Evolutionary conservation across 2,113 vertebrate genomes (phyloP).

Genomic region (Pelecanoides urinatrix): DNA sequence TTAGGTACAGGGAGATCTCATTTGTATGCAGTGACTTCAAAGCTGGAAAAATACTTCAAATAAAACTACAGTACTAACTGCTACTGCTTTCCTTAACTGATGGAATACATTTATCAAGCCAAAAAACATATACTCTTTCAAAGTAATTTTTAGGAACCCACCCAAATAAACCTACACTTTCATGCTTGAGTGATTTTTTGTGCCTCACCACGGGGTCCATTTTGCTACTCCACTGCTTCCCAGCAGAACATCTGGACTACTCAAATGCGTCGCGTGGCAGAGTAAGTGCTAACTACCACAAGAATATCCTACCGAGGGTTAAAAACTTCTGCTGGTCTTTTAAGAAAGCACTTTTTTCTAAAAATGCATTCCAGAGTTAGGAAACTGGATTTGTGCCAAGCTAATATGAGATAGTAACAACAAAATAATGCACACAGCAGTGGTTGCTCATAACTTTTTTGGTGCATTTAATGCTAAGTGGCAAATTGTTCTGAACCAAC

Average conservation of each 20-base stretch:
- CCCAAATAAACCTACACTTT: not conserved
- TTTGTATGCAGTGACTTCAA: not conserved
- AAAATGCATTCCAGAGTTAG: not conserved
- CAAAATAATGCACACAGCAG: not conserved
- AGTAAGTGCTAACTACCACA: not conserved
- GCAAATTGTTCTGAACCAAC: not conserved
- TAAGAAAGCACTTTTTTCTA: not conserved
- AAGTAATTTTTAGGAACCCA: not conserved
- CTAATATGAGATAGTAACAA: not conserved
- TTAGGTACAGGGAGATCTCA: not conserved
- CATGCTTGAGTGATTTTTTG: not conserved
- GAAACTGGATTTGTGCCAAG: not conserved
- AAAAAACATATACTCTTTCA: not conserved
- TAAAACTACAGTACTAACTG: not conserved
- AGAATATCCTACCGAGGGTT: not conserved
- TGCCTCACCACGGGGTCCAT: not conserved
- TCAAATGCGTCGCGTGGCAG: not conserved
- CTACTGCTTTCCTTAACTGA: not conserved
- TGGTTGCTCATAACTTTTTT: not conserved
- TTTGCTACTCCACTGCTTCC: not conserved
- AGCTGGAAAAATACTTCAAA: not conserved
- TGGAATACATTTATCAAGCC: not conserved
- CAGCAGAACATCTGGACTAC: not conserved
- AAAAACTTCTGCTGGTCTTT: not conserved
- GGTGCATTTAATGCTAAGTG: not conserved